Evolutionary conservation across 2,888 invertebrate genomes (phyloP).

Genomic region (Lasioglossum figueresi): DNA sequence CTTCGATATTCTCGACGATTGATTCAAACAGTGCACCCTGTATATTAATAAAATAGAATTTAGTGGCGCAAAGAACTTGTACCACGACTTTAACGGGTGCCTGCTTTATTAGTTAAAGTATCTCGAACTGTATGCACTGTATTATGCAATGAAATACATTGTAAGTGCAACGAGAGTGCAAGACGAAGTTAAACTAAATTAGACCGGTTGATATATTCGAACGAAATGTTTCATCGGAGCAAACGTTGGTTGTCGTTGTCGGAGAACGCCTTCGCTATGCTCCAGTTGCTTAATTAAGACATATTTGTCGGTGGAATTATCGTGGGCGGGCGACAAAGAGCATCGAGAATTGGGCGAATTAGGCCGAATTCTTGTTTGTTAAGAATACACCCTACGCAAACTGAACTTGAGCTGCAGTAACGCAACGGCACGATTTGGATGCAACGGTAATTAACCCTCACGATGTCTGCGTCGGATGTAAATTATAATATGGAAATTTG

Average conservation of each 20-base stretch:
- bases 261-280: slow-evolving; percentile 18
- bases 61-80: neutral
- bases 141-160: slow-evolving; percentile 4
- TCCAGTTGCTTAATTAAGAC: slow-evolving; percentile 49
- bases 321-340: slow-evolving; percentile 64
- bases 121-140: neutral
- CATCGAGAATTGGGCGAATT: slow-evolving; percentile 63
- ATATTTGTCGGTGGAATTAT: slow-evolving; percentile 52
- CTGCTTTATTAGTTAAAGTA: neutral
- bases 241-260: neutral
- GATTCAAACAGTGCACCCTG: neutral
- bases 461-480: neutral
- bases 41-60: neutral
- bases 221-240: neutral
- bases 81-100: neutral
- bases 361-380: slow-evolving; percentile 49
- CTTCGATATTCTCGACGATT: neutral
- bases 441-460: neutral
- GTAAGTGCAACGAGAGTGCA: neutral
- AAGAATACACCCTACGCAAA: slow-evolving; percentile 48
- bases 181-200: neutral
- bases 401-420: slow-evolving; percentile 8
- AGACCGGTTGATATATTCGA: neutral
- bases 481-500: neutral
- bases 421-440: neutral